These are phyloP conservation scores for Nesogale talazaci DNA, from an alignment of 2,113 vertebrate genomes.

Conservation along the genomic window DNA sequence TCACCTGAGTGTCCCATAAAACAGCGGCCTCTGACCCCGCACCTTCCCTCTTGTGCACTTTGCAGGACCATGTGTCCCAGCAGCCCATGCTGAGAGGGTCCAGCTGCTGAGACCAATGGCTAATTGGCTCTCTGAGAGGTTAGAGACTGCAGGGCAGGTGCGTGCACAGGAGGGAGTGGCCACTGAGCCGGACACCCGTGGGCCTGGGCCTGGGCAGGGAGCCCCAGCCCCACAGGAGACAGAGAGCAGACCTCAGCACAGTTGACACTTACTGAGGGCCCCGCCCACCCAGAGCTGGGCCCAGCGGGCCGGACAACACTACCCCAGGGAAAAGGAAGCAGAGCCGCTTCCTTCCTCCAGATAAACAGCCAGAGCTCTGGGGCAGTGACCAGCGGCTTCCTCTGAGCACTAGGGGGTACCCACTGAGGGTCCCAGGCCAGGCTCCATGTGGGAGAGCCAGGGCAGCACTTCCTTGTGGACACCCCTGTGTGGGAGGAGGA, in stretches of 20 bases:
- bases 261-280: slow-evolving; percentile 81
- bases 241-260: slow-evolving; percentile 81
- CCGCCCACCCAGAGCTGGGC: slow-evolving; percentile 74
- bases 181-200: slow-evolving; percentile 74
- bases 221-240: slow-evolving; percentile 73
- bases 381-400: slow-evolving; percentile 86
- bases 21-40: neutral
- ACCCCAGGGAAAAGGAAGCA: slow-evolving; percentile 82
- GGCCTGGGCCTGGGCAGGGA: slow-evolving; percentile 70
- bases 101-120: slow-evolving; percentile 49
- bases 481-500: too few species aligned
- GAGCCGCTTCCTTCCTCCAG: slow-evolving; percentile 85
- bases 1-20: rapidly evolving
- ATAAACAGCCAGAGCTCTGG: slow-evolving; percentile 89
- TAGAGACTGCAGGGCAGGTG: slow-evolving; percentile 70
- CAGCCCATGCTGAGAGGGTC: rapidly evolving
- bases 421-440: slow-evolving; percentile 72
- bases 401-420: slow-evolving; percentile 50
- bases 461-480: neutral
- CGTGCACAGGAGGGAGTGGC: slow-evolving; percentile 82
- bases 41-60: too few species aligned
- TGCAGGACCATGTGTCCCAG: rapidly evolving
- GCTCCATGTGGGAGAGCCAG: slow-evolving; percentile 60
- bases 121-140: slow-evolving; percentile 72
- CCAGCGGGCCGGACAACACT: slow-evolving; percentile 82